Evolutionary conservation across 2,888 invertebrate species (phyloP).

Genomic region (Schizaphis graminum): DNA sequence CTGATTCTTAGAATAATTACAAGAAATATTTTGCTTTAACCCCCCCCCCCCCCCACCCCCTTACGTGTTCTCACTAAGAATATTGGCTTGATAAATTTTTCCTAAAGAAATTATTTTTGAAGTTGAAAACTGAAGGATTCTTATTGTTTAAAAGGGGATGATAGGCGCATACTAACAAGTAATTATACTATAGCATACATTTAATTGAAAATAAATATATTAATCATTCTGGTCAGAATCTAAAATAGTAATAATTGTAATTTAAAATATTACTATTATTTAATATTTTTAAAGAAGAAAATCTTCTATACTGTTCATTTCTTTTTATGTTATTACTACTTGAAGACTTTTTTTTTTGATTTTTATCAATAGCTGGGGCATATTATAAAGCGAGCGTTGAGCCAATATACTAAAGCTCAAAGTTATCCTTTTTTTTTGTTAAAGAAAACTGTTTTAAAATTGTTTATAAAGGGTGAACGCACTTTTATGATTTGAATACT

Average conservation of each 20-base stretch:
- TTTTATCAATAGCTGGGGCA: not conserved
- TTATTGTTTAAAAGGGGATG: not conserved
- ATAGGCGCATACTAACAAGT: not conserved
- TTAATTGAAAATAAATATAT: not conserved
- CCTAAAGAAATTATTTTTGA: not conserved
- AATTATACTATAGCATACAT: not conserved
- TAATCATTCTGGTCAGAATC: not conserved
- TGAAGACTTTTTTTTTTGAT: not conserved
- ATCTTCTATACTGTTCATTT: not conserved
- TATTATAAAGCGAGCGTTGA: not conserved
- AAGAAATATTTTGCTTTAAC: not conserved
- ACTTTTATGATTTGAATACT: constrained; percentile 29
- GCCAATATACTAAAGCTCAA: not conserved
- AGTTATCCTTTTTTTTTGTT: not conserved
- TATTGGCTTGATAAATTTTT: not conserved
- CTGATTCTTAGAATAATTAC: not conserved
- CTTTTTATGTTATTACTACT: not conserved
- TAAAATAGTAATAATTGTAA: not conserved
- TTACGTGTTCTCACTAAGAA: not conserved
- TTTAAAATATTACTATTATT: not conserved
- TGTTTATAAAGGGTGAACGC: constrained; percentile 1
- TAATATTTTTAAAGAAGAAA: not conserved
- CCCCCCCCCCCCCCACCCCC: not conserved
- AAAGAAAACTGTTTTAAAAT: not conserved
- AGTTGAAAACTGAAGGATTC: not conserved